Evolutionary conservation across 2,113 vertebrate species (phyloP).

Genomic region (Callipepla squamata): DNA sequence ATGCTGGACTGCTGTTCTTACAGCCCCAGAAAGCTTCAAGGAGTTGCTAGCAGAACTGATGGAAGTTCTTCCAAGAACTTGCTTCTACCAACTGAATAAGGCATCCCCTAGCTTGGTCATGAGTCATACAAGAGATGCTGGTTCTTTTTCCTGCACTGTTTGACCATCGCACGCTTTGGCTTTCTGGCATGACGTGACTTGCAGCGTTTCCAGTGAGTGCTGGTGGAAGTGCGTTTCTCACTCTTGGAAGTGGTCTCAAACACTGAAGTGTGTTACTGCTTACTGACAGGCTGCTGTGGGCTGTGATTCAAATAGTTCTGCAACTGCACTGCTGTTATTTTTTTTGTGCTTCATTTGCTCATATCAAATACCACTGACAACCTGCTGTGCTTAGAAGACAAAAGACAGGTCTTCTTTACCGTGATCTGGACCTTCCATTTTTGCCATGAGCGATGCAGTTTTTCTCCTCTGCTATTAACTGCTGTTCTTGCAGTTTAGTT

Average conservation of each 20-base stretch:
- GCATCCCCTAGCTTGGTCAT: background rate
- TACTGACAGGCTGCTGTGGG: background rate
- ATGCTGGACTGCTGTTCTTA: background rate
- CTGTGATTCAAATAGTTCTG: conserved; percentile 22
- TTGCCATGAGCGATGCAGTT: background rate
- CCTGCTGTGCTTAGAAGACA: background rate
- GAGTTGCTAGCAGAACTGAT: background rate
- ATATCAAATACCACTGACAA: background rate
- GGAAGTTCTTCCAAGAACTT: background rate
- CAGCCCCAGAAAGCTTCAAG: background rate
- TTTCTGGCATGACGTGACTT: background rate
- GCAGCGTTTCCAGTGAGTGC: background rate
- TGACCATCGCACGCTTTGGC: background rate
- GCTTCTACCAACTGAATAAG: background rate
- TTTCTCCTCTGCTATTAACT: background rate
- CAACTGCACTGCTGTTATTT: background rate
- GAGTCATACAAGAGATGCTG: background rate
- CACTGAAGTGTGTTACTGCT: background rate
- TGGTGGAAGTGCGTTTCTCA: background rate
- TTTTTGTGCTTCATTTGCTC: conserved; percentile 14
- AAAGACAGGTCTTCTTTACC: background rate
- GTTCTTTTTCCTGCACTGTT: background rate
- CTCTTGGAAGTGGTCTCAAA: background rate
- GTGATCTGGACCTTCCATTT: background rate
- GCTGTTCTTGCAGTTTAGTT: background rate